Base-by-base conservation (phyloP, 2,797 vertebrate genomes). In the Cichlasoma orientale region DNA sequence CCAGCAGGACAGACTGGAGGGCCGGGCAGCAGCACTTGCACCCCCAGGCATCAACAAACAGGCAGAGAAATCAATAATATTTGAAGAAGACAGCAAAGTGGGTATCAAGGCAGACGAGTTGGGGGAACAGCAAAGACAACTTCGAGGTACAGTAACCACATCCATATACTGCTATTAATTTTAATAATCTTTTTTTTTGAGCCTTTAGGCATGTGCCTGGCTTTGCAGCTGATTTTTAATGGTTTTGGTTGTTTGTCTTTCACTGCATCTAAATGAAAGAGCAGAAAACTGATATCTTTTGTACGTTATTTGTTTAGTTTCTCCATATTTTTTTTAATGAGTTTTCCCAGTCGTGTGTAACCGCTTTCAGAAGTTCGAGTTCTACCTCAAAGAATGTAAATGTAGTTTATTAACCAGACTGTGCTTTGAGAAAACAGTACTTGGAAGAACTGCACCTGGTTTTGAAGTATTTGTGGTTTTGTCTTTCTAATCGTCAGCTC, bases 61-160 rank as follows among this genome's bases (percentile, higher is more conserved):
- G 85, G 90, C 91, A 3, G 93, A 94, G 77, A 93, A 93, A 74
- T 90, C 94, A 0, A 38, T 94, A n/a, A 90, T 94, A 4, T 94
- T 94, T 75, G 94, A 94, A 73, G 95, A 95, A 75, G 93, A 95
- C 79, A 95, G 93, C 87, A 96, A 96, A 80, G 92, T 77, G 3
- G 91, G 82, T 16, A 90, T 96, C 44, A 94, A 90, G 82, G 95
- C 94, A 1, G 96, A 96, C 18, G 95, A 96, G 86, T 84, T 96
- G 68, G 96, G 94, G 72, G 95, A 95, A 78, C 92, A 95, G 75
- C 92, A 90, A 47, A 93, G 91, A 78, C 95, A 93, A 44, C 81
- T 93, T 38, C 88, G 63, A 94, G 94, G 95, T 96, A 90, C 36
- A 63, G 33, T 61, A 36, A 21, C 7, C 16, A 50, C 11, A 4